phyloP scores from a whole-genome alignment of 2,113 vertebrate species.

The Hemibagrus wyckioides region DNA sequence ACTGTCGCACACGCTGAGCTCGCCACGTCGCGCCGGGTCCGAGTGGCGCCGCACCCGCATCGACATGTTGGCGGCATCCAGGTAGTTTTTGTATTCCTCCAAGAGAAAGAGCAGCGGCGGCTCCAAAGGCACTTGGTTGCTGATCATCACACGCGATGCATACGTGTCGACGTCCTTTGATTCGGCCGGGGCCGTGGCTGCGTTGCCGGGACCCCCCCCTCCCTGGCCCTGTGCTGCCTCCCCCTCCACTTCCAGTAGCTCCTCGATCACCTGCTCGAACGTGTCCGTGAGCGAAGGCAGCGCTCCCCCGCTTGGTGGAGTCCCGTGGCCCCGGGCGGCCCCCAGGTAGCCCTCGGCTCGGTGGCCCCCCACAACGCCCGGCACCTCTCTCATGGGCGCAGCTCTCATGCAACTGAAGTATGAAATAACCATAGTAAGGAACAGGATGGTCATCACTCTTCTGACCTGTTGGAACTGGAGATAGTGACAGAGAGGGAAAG shows the following conservation, averaged over 20 bases:
- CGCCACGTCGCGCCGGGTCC: conserved; percentile 91
- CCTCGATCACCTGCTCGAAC: conserved; percentile 97
- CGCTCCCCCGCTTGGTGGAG: conserved; percentile 86
- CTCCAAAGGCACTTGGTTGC: conserved; percentile 99
- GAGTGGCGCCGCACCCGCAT: conserved; percentile 98
- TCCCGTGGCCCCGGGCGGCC: conserved; percentile 88
- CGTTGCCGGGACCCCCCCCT: conserved; percentile 73
- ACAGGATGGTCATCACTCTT: conserved; percentile 99
- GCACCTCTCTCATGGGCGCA: conserved; percentile 97
- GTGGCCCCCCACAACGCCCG: conserved; percentile 84
- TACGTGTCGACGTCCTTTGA: conserved; percentile 95
- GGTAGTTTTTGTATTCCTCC: conserved; percentile 99
- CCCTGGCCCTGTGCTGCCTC: conserved; percentile 82
- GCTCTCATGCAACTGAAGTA: conserved; percentile 99
- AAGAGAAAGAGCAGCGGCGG: conserved; percentile 98
- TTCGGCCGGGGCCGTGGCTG: conserved; percentile 72
- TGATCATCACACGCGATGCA: conserved; percentile 95
- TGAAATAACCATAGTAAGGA: conserved; percentile 99
- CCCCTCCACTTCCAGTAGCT: conserved; percentile 86
- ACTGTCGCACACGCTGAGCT: conserved; percentile 99
- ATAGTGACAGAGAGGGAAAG: conserved; percentile 43
- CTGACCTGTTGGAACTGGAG: conserved; percentile 98
- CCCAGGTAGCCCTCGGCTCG: conserved; percentile 92
- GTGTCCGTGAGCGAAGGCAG: conserved; percentile 91
- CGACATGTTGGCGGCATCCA: conserved; percentile 98